phyloP scores from a whole-genome alignment of 2,888 invertebrate species.

The Athalia rosae region DNA sequence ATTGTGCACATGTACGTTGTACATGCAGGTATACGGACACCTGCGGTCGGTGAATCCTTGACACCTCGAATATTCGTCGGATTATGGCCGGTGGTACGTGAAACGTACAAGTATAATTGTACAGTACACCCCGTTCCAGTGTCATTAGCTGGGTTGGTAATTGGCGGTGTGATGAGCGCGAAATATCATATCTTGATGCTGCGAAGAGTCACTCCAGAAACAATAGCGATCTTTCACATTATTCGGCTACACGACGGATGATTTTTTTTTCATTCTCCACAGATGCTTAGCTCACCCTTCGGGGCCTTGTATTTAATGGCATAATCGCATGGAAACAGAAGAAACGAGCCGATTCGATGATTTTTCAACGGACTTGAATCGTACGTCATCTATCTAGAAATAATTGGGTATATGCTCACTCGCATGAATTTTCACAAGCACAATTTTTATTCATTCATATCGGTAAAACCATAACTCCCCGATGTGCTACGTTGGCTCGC shows the following conservation, averaged over 20 bases:
- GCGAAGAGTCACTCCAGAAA: conserved; percentile 17
- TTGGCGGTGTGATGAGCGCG: conserved; percentile 15
- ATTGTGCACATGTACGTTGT: not conserved
- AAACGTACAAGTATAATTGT: not conserved
- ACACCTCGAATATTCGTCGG: conserved; percentile 30
- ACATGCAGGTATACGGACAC: not conserved
- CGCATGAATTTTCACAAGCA: not conserved
- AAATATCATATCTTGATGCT: not conserved
- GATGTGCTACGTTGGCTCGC: conserved; percentile 2
- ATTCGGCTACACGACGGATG: conserved; percentile 5
- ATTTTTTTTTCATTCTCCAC: not conserved
- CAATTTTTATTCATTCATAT: not conserved
- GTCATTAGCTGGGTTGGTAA: conserved; percentile 38
- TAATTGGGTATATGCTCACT: not conserved
- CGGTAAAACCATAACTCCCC: not conserved
- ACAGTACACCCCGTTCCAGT: not conserved
- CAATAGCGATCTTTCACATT: conserved; percentile 5
- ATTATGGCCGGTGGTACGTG: not conserved
- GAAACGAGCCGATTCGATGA: too few species aligned
- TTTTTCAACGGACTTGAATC: not conserved
- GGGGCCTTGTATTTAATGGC: not conserved
- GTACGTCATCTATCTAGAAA: not conserved
- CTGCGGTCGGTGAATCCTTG: conserved; percentile 30
- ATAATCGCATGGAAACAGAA: too few species aligned
- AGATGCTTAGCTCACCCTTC: conserved; percentile 4